phyloP scores from a whole-genome alignment of 2,113 vertebrate species.

The Labeo catla region DNA sequence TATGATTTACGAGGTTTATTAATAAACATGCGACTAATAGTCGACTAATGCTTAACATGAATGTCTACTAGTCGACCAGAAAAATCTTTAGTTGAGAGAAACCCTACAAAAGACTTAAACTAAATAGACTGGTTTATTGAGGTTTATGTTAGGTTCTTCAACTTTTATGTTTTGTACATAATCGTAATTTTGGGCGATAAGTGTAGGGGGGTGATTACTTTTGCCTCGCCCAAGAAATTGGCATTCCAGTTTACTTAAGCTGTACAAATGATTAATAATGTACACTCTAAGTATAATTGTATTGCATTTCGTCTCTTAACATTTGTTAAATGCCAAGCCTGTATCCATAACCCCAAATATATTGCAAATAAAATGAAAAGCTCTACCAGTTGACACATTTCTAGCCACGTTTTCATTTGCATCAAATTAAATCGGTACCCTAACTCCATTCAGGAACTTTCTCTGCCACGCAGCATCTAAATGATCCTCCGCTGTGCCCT shows the following conservation, averaged over 20 bases:
- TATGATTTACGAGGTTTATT: no score
- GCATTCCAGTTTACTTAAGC: background rate
- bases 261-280: background rate
- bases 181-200: background rate
- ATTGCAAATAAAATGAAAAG: background rate
- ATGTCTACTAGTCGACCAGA: no score
- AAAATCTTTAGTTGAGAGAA: no score
- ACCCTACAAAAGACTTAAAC: no score
- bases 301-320: background rate
- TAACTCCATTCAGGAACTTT: background rate
- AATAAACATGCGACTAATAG: no score
- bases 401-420: background rate
- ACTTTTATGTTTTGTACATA: background rate
- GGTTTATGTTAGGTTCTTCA: background rate
- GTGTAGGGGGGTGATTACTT: background rate
- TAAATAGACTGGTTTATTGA: background rate
- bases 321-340: background rate
- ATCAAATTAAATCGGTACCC: slow-evolving; percentile 10
- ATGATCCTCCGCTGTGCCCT: background rate
- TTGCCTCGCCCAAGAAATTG: background rate
- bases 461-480: background rate
- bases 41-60: no score
- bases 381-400: background rate
- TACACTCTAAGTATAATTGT: background rate
- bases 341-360: background rate